Base-by-base conservation (phyloP, 2,888 invertebrate species). In the Hypercompe scribonia region DNA sequence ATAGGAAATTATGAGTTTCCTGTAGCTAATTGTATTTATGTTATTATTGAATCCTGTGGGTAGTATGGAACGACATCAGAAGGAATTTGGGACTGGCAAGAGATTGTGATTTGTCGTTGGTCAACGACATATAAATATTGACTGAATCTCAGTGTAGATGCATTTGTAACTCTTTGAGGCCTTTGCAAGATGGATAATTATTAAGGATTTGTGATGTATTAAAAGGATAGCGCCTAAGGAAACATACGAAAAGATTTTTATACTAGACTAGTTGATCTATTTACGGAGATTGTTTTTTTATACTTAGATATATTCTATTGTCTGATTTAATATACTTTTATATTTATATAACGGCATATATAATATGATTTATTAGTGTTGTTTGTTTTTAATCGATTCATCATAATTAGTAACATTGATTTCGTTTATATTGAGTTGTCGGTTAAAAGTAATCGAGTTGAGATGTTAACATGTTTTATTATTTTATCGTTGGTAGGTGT, bases 241-340 rank as follows among this genome's bases (percentile, higher is more conserved):
- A 94, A 95, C 95, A 95, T 95, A 95, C 95, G 95, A 95, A 95
- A 95, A 95, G 94, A 94, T 95, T 96, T 96, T 96, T 96, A 96
- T 96, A 96, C 94, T 96, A 96, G 95, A 93, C 92, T 94, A 95
- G 95, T 94, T 95, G 93, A 95, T 94, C 95, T 96, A 95, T 95
- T 95, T 96, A 95, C 95, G 96, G 95, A 96, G 96, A 96, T 96
- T 96, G 96, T 96, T 96, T 95, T 92, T 95, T 95, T 95, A 95
- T 95, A 95, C 94, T 95, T 96, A 96, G 94, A 95, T 93, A 94
- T 95, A 95, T 95, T 94, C 92, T 96, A 96, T 95, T 93, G 95
- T 95, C 95, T 95, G 95, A 95, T 96, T 95, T 95, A 92, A 94
- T 93, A 94, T 95, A 93, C 93, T 94, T 96, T 95, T 93, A 94